A percentile compares a stretch with the other conserved stretches of the same genome.
These are phyloP conservation scores for Excalfactoria chinensis DNA, from an alignment of 2,113 vertebrate species.

Conservation along the genomic window DNA sequence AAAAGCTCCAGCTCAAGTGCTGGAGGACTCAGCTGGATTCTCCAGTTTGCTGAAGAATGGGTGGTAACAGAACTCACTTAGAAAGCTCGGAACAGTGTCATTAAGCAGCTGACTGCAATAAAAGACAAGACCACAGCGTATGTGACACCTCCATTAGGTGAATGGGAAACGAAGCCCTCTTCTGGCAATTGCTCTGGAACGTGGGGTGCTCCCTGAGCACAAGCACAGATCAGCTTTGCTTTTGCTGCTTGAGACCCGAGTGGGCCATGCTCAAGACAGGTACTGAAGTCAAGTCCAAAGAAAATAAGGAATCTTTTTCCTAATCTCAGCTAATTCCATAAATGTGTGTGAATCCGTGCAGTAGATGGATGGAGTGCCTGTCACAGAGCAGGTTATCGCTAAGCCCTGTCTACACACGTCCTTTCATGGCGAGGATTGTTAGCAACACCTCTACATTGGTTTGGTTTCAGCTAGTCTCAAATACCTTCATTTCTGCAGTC, in stretches of 20 bases:
- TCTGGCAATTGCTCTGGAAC: not conserved
- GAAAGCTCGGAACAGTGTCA: not conserved
- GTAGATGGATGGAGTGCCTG: not conserved
- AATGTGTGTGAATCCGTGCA: not conserved
- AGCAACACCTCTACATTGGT: not conserved
- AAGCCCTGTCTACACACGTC: not conserved
- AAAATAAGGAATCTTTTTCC: not conserved
- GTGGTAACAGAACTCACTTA: not conserved
- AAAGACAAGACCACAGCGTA: not conserved
- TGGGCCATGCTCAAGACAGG: not conserved
- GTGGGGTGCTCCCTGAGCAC: not conserved
- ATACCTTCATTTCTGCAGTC: not conserved
- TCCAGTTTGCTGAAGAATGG: not conserved
- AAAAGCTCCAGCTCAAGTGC: not conserved
- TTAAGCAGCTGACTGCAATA: not conserved
- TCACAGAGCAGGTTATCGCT: not conserved
- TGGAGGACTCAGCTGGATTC: not conserved
- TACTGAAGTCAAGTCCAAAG: not conserved
- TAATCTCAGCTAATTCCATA: not conserved
- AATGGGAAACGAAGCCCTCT: not conserved
- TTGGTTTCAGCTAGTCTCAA: not conserved
- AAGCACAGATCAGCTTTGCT: not conserved
- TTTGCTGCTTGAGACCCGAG: not conserved
- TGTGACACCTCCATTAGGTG: fast-evolving
- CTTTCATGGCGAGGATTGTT: fast-evolving